Evolutionary conservation across 2,113 vertebrate species (phyloP), one percentile per base, ranked within the genome.

Genomic region (Carassius gibelio): DNA sequence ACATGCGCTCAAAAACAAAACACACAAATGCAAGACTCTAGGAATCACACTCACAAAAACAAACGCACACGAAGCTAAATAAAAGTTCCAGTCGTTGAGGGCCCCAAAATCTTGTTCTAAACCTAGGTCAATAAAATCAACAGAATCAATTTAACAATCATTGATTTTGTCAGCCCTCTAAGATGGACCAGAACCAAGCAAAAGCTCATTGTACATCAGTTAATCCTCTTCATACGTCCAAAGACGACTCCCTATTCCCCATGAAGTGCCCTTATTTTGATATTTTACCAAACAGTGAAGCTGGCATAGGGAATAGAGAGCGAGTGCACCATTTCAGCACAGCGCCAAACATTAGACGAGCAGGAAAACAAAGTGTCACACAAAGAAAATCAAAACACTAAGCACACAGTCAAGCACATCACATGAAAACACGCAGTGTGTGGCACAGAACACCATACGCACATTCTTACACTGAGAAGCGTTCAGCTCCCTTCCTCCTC

Each of bases 391-490:
- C 55, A 85, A 81, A 87, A 87, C 64, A 85, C 72, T 71, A 48
- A 69, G 82, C 85, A 88, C 42, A 45, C 71, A 80, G 87, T 88
- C 85, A 80, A 69, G 88, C 87, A 91, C 90, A 88, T 69, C 75
- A 90, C 82, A 91, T 66, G 34, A 61, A 83, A 42, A 89, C 87
- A 88, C 69, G 80, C 87, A 78, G 68, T 86, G 81, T 84, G 81
- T 91, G 85, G 88, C 86, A 85, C n/a, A 87, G 71, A 81, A 88
- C 83, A 77, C 83, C 85, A 87, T 86, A 88, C 84, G 89, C 89
- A 89, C 91, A 90, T 92, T 92, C 94, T 95, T 95, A 95, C 94
- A 93, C 94, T 92, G 89, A 91, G 92, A 92, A 91, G 92, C 52
- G 89, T 90, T 90, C 90, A 90, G 91, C 90, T 90, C 93, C 90